phyloP scores from a whole-genome alignment of 2,797 vertebrate species.

The Ptychobarbus kaznakovi region DNA sequence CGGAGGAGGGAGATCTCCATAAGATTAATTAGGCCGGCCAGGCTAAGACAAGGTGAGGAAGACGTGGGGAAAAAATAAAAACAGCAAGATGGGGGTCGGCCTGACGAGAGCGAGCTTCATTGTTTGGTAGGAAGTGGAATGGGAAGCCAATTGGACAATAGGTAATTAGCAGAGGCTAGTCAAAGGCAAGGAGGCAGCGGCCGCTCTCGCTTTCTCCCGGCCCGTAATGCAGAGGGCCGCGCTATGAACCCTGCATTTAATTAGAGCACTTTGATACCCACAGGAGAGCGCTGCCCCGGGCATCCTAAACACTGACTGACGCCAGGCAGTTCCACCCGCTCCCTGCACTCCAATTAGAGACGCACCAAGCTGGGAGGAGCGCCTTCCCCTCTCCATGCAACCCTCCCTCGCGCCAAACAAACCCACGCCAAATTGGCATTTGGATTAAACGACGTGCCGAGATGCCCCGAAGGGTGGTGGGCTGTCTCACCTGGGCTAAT shows the following conservation, averaged over 20 bases:
- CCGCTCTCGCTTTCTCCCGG: constrained; percentile 65
- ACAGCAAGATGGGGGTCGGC: constrained; percentile 69
- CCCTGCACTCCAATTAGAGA: constrained; percentile 99
- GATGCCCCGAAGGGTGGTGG: constrained; percentile 77
- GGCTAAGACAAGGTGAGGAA: constrained; percentile 92
- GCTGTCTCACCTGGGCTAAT: constrained; percentile 78
- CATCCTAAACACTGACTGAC: constrained; percentile 99
- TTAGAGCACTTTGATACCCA: constrained; percentile 99
- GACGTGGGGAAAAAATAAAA: constrained; percentile 73
- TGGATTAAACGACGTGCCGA: constrained; percentile 93
- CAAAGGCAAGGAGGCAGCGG: constrained; percentile 96
- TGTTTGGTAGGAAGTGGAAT: constrained; percentile 79
- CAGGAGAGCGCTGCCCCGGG: constrained; percentile 97
- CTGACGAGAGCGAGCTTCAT: constrained; percentile 78
- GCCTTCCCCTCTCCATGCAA: constrained; percentile 64
- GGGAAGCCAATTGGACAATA: constrained; percentile 98
- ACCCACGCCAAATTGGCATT: constrained; percentile 93
- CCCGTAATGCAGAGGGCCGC: constrained; percentile 92
- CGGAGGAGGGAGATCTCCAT: constrained; percentile 99
- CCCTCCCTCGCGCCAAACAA: constrained; percentile 61
- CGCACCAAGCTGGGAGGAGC: constrained; percentile 80
- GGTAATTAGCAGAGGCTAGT: constrained; percentile 99
- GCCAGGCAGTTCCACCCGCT: constrained; percentile 93
- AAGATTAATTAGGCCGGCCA: constrained; percentile 98
- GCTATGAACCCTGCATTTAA: constrained; percentile 98